Base-by-base conservation (phyloP, 2,113 vertebrate genomes). In the Anolis carolinensis region DNA sequence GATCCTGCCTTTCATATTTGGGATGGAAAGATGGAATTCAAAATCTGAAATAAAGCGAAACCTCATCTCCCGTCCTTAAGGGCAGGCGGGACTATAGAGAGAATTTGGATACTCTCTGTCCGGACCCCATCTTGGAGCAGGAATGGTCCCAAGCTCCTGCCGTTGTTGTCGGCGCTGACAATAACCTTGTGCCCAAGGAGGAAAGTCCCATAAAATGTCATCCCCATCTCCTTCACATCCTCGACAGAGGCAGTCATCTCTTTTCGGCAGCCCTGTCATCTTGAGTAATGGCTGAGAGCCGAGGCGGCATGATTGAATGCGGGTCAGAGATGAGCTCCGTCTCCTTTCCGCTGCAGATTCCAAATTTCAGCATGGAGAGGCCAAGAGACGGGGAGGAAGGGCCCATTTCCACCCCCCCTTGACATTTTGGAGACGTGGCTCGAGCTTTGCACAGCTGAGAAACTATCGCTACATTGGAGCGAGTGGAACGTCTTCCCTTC, bases 141-240 rank as follows among this genome's bases (percentile, higher is more conserved):
- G n/a, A 21, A 30, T 13, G 63, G 52, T 44, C 65, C 55, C 36
- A 32, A 73, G 39, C 55, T 48, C 65, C 78, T 50, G 78, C 55
- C 55, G 11, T 65, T 48, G 62, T 50, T 36, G 55, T 67, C 50
- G 48, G 50, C 36, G 39, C 21, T 25, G n/a, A 36, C 44, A 30
- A 36, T 67, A 27, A 86, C 85, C 85, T 86, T 76, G 59, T 25
- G 55, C 2, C 71, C 85, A 76, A 81, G 85, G 85, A 86, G 79
- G 85, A 86, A 86, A 86, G 23, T 36, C 79, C 72, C 44, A 76
- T 75, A 67, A 81, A 86, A 81, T 76, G 71, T 36, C 44, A 27
- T 18, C 79, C 85, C 25, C 70, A 14, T 76, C 71, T 44, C 39
- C 39, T 67, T 74, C 36, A 8, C 52, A 73, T 21, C 59, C 9